phyloP scores from a whole-genome alignment of 2,113 vertebrate species.

The Stegostoma tigrinum region DNA sequence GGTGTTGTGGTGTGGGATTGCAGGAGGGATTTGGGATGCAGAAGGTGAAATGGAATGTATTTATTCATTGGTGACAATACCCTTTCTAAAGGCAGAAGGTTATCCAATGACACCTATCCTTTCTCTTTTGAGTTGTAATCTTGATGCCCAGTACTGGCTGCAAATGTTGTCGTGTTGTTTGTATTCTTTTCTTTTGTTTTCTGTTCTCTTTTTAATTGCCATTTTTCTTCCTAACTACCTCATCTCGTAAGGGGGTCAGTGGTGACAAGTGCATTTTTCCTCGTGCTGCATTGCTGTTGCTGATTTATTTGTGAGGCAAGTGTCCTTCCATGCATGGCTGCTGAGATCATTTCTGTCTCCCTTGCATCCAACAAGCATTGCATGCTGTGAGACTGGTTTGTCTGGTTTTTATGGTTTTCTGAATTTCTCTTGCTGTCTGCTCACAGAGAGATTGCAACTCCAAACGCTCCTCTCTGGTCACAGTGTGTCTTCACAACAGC shows the following conservation, averaged over 20 bases:
- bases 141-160: background rate
- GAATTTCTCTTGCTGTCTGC: conserved; percentile 3
- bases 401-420: background rate
- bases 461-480: background rate
- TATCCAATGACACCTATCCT: background rate
- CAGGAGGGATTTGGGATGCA: background rate
- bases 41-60: background rate
- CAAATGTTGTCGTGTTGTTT: background rate
- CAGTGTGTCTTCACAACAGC: background rate
- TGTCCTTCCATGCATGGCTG: background rate
- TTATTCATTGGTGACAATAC: background rate
- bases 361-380: background rate
- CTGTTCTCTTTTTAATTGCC: background rate
- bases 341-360: background rate
- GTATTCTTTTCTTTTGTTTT: background rate
- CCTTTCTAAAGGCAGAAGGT: background rate
- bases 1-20: background rate
- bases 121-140: background rate
- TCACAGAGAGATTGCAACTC: background rate
- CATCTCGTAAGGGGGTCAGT: background rate
- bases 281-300: background rate
- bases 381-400: background rate
- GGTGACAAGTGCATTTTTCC: background rate
- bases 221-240: background rate
- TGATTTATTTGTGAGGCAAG: background rate